A percentile compares a stretch with the other conserved stretches of the same genome.
phyloP scores from a whole-genome alignment of 92 coral and sea anemone species.

The Porites rus region DNA sequence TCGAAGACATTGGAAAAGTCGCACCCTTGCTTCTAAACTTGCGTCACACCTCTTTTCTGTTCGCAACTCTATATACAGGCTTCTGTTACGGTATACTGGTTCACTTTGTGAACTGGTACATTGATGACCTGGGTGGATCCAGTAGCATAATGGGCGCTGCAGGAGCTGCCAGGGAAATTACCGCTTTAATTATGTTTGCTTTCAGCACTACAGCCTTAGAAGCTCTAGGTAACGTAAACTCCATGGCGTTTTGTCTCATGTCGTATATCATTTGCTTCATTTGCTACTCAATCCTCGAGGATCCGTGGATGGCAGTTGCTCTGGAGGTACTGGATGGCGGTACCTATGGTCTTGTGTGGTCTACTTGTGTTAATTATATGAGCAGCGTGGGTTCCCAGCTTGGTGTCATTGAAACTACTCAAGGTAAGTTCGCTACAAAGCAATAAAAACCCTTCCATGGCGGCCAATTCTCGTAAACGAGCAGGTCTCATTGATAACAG shows the following conservation, averaged over 20 bases:
- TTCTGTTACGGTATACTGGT: conserved; percentile 87
- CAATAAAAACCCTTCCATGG: neutral
- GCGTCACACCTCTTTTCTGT: conserved; percentile 71
- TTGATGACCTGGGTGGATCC: conserved; percentile 90
- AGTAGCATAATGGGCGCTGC: conserved; percentile 90
- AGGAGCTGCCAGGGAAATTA: conserved; percentile 86
- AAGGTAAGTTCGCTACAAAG: conserved; percentile 58
- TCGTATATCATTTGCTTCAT: conserved; percentile 79
- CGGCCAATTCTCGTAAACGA: neutral
- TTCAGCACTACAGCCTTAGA: conserved; percentile 71
- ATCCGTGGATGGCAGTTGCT: conserved; percentile 93
- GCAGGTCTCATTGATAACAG: too few species aligned
- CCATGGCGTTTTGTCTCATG: conserved; percentile 81
- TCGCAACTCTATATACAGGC: conserved; percentile 84
- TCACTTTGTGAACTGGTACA: conserved; percentile 97
- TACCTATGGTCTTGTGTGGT: conserved; percentile 93
- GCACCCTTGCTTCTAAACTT: conserved; percentile 54
- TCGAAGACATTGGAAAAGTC: conserved; percentile 63
- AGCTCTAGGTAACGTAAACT: conserved; percentile 78
- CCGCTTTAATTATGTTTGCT: conserved; percentile 79
- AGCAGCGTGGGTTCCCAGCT: conserved; percentile 75
- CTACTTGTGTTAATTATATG: conserved; percentile 85
- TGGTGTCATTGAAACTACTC: conserved; percentile 82
- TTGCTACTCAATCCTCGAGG: conserved; percentile 73
- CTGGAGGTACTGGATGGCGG: conserved; percentile 91